These are phyloP conservation scores for Torymus aiolomorphi DNA, from an alignment of 2,888 invertebrate genomes.

Conservation along the genomic window DNA sequence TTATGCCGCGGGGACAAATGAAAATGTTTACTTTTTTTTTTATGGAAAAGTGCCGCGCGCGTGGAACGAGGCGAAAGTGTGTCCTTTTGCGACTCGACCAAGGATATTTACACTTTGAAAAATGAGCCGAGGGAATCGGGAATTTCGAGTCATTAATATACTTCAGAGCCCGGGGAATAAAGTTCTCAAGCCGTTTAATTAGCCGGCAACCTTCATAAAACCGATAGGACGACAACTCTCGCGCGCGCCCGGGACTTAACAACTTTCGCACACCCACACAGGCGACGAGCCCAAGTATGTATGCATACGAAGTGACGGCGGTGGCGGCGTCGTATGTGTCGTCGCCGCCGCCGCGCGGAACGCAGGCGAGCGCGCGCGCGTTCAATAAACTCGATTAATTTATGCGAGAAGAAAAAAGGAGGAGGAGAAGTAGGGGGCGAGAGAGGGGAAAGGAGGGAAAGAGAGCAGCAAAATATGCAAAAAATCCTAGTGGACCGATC, in stretches of 20 bases:
- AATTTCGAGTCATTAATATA: no score
- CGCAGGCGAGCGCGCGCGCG: slow-evolving; percentile 21
- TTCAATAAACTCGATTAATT: slow-evolving; percentile 58
- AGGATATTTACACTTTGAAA: neutral
- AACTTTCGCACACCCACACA: no score
- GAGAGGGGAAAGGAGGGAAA: neutral
- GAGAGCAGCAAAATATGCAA: slow-evolving; percentile 54
- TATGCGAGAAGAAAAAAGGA: slow-evolving; percentile 52
- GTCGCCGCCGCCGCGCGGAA: neutral
- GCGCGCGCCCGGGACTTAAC: no score
- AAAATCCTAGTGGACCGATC: slow-evolving; percentile 49
- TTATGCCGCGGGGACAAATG: no score
- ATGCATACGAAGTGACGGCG: neutral
- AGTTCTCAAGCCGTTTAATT: neutral
- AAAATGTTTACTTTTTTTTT: no score
- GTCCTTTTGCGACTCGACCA: no score
- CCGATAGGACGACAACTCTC: no score
- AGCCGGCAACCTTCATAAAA: no score
- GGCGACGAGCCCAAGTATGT: no score
- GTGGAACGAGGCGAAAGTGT: no score
- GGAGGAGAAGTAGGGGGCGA: neutral
- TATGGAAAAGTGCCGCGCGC: no score
- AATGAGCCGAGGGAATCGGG: neutral
- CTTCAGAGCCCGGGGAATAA: no score
- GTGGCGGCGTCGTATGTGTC: slow-evolving; percentile 1